phyloP scores from a whole-genome alignment of 2,888 invertebrate species.

The Asteroscopus sphinx region DNA sequence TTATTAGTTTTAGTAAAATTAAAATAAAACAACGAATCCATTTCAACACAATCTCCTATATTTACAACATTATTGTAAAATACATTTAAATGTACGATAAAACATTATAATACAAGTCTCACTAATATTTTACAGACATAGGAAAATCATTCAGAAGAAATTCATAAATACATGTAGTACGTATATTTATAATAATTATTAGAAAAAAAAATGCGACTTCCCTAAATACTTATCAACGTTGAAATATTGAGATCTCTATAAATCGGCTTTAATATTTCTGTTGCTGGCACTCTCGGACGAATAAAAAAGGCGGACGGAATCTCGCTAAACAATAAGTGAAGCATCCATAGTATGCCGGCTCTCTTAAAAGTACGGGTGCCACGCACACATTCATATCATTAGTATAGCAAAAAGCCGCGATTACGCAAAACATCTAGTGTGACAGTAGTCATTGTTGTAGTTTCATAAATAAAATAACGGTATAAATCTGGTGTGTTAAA shows the following conservation, averaged over 20 bases:
- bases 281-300: too few species aligned
- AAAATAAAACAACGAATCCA: slow-evolving; percentile 30
- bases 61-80: slow-evolving; percentile 51
- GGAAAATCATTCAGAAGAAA: slow-evolving; percentile 21
- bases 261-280: too few species aligned
- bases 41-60: slow-evolving; percentile 49
- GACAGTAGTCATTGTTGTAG: too few species aligned
- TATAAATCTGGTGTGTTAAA: too few species aligned
- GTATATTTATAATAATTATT: background rate
- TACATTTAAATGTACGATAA: slow-evolving; percentile 46
- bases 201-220: slow-evolving; percentile 6
- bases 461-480: too few species aligned
- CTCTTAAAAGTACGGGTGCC: too few species aligned
- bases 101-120: slow-evolving; percentile 54
- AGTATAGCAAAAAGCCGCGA: too few species aligned
- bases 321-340: too few species aligned
- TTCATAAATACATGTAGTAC: slow-evolving; percentile 18
- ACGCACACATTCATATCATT: too few species aligned
- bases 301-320: too few species aligned
- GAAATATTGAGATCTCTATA: slow-evolving; percentile 39
- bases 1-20: background rate
- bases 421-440: too few species aligned
- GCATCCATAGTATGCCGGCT: too few species aligned
- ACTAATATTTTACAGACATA: slow-evolving; percentile 51
- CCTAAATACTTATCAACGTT: slow-evolving; percentile 8